A percentile compares a stretch with the other conserved stretches of the same genome.
Conservation (phyloP, 2,888 invertebrate species). For the Laothoe populi region DNA sequence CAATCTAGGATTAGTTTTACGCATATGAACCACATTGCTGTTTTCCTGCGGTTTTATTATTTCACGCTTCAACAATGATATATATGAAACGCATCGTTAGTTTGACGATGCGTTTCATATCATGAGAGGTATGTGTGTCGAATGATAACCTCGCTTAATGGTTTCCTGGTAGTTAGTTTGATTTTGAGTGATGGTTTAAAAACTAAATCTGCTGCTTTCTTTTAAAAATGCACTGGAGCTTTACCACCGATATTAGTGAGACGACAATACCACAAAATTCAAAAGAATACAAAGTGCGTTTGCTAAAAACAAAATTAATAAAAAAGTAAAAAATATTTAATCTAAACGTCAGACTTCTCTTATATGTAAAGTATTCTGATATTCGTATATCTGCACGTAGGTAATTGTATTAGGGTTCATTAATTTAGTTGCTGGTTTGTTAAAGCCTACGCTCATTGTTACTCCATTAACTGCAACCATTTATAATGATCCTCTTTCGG, state of each 20-base stretch:
- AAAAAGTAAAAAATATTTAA: neutral
- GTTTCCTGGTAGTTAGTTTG: constrained; percentile 77
- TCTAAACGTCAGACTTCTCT: neutral
- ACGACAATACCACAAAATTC: constrained; percentile 46
- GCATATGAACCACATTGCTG: constrained; percentile 53
- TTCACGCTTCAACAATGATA: constrained; percentile 64
- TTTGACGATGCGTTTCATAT: constrained; percentile 57
- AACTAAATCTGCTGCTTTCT: constrained; percentile 75
- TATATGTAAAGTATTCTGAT: neutral
- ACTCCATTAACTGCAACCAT: constrained; percentile 20
- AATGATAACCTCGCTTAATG: constrained; percentile 77
- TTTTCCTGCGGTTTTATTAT: constrained; percentile 47
- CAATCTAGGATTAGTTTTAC: constrained; percentile 50
- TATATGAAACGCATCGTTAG: constrained; percentile 63
- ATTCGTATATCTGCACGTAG: neutral
- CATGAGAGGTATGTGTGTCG: constrained; percentile 50
- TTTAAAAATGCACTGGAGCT: constrained; percentile 66
- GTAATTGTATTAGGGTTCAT: constrained; percentile 37
- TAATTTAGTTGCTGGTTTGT: constrained; percentile 69
- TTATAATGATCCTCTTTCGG: constrained; percentile 6
- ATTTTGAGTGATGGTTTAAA: constrained; percentile 76
- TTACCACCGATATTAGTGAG: constrained; percentile 50
- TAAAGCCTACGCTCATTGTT: constrained; percentile 54
- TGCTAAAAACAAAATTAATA: constrained; percentile 50
- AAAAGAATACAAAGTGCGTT: constrained; percentile 38